Conservation (phyloP, 2,113 vertebrate species). For the human (Homo sapiens) region GRCh38 chr9:129690001-129690500, state of each 20-base stretch:
- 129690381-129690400: neutral
- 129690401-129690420: neutral
- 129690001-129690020: too few species aligned
- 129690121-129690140: neutral
- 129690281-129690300: neutral
- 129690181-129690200: neutral
- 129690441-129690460: neutral
- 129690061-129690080: neutral
- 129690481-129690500: rapidly evolving
- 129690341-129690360: too few species aligned
- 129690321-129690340: too few species aligned
- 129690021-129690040: too few species aligned
- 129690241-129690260: neutral
- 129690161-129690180: neutral
- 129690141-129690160: neutral
- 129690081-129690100: neutral
- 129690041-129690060: neutral
- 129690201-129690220: neutral
- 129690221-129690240: neutral
- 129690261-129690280: neutral
- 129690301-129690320: neutral
- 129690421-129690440: neutral
- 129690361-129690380: neutral
- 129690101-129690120: neutral
- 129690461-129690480: rapidly evolving